phyloP scores from a whole-genome alignment of 2,888 invertebrate species.

The Ferrisia virgata region DNA sequence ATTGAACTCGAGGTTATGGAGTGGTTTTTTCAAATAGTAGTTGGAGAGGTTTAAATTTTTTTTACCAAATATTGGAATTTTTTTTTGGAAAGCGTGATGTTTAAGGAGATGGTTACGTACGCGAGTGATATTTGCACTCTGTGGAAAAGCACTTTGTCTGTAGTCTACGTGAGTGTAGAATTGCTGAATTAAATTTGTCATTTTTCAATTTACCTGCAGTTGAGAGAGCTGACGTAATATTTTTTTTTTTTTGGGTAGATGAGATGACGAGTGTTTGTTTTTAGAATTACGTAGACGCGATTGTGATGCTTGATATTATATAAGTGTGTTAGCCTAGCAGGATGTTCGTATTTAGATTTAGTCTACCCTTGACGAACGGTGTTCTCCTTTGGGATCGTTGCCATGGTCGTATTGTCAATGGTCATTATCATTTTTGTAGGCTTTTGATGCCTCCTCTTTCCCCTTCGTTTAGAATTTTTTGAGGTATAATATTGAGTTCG shows the following conservation, averaged over 20 bases:
- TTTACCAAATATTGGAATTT: background rate
- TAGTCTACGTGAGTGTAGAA: background rate
- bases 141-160: background rate
- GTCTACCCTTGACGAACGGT: background rate
- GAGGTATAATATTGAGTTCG: no score
- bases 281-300: background rate
- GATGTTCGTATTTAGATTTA: background rate
- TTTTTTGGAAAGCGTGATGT: background rate
- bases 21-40: background rate
- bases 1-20: background rate
- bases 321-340: no score
- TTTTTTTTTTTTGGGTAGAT: background rate
- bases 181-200: background rate
- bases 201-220: background rate
- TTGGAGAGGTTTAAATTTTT: background rate
- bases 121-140: background rate
- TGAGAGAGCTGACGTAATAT: background rate
- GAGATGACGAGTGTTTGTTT: no score
- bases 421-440: no score
- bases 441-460: no score
- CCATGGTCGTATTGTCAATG: background rate
- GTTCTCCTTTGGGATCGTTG: background rate
- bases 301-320: no score
- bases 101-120: background rate
- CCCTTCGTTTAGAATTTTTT: no score